Percentiles rank a stretch among this genome's conserved stretches.
Evolutionary conservation across 2,888 invertebrate genomes (phyloP).

Genomic region (Machimus atricapillus): DNA sequence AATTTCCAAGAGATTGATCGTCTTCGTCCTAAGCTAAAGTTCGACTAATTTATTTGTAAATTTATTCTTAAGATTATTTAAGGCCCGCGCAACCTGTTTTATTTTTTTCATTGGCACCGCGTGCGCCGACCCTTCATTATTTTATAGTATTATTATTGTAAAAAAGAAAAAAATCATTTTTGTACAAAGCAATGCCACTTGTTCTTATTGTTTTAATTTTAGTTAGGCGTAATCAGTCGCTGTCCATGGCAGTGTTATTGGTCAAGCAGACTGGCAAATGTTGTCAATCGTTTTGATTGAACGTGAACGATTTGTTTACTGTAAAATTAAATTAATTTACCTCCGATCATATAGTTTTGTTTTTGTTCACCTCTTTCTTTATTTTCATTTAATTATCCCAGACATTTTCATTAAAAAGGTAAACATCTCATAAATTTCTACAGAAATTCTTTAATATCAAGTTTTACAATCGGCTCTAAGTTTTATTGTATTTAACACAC

Average conservation of each 20-base stretch:
- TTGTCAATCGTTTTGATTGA: conserved; percentile 18
- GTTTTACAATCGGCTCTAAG: neutral
- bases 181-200: conserved; percentile 36
- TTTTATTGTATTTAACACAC: neutral
- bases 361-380: neutral
- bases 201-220: conserved; percentile 31
- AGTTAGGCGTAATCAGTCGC: neutral
- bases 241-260: conserved; percentile 16
- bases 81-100: neutral
- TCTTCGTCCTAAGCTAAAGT: conserved; percentile 15
- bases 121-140: conserved; percentile 1
- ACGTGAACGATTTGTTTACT: conserved; percentile 18
- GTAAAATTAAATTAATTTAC: conserved; percentile 24
- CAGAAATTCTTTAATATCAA: neutral
- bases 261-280: conserved; percentile 24
- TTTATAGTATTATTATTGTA: conserved; percentile 32
- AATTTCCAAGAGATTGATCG: conserved; percentile 9
- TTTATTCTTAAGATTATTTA: conserved; percentile 6
- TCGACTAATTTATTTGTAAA: conserved; percentile 14
- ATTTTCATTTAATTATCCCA: neutral
- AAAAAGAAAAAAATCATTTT: conserved; percentile 8
- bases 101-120: neutral
- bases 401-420: neutral
- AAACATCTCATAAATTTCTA: neutral
- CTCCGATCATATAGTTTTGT: neutral